Percentiles rank a stretch among this genome's conserved stretches.
These are phyloP conservation scores for Tricholaema leucomelas DNA, from an alignment of 2,113 vertebrate genomes.

Conservation along the genomic window DNA sequence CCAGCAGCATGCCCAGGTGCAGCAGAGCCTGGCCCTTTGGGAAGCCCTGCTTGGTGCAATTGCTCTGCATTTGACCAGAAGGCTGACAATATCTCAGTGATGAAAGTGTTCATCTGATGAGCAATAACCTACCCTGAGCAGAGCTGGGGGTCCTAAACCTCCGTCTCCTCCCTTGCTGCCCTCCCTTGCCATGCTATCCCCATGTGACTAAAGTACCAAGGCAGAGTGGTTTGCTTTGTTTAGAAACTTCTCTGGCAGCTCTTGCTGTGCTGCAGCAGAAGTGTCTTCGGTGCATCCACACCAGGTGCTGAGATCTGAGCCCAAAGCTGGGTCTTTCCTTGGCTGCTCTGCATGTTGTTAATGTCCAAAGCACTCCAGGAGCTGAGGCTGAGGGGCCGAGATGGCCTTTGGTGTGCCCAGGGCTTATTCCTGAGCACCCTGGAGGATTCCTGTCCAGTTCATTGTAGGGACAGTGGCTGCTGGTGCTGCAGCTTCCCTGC, in stretches of 20 bases:
- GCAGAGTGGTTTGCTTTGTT: background rate
- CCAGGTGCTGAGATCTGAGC: background rate
- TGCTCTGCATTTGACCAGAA: background rate
- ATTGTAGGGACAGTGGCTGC: background rate
- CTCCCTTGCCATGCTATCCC: background rate
- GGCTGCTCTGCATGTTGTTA: background rate
- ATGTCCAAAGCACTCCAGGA: background rate
- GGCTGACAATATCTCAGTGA: background rate
- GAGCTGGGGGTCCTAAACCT: background rate
- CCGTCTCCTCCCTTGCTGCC: background rate
- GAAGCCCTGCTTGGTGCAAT: background rate
- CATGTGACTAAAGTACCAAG: background rate
- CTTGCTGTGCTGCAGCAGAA: background rate
- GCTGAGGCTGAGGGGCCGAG: background rate
- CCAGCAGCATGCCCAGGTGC: rapidly evolving
- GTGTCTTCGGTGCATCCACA: background rate
- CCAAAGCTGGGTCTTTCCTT: background rate
- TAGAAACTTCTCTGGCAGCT: background rate
- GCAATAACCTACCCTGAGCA: background rate
- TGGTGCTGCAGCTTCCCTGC: background rate
- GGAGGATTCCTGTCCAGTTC: background rate
- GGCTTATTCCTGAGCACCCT: background rate
- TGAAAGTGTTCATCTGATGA: background rate
- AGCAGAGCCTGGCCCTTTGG: background rate
- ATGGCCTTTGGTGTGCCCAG: background rate